These are phyloP conservation scores for Gastrophysa polygoni DNA, from an alignment of 2,888 invertebrate genomes.

Conservation along the genomic window DNA sequence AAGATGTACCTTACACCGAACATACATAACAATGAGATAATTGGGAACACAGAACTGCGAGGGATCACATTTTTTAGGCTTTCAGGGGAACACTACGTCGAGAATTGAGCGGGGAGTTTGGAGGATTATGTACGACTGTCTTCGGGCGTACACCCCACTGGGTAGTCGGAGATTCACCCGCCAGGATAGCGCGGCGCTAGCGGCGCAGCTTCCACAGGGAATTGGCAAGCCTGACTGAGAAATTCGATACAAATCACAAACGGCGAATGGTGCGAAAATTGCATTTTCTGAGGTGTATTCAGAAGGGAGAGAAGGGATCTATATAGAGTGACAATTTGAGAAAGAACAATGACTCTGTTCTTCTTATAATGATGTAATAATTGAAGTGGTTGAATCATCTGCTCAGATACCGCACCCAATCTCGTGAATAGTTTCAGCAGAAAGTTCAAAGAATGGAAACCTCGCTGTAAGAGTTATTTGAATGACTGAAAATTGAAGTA, in stretches of 20 bases:
- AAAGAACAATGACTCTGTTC: no score
- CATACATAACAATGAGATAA: constrained; percentile 37
- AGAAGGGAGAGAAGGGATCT: no score
- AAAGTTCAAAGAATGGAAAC: no score
- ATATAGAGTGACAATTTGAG: no score
- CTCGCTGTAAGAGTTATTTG: no score
- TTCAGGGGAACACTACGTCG: constrained; percentile 37
- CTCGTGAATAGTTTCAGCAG: no score
- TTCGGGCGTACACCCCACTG: constrained; percentile 36
- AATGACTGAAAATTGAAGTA: no score
- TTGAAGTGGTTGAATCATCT: no score
- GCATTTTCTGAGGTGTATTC: no score
- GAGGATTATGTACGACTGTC: constrained; percentile 46
- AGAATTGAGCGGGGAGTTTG: constrained; percentile 46
- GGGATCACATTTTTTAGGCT: constrained; percentile 45
- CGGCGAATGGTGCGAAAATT: no score
- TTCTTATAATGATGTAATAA: no score
- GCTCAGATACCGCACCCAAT: no score
- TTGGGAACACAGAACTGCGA: constrained; percentile 44
- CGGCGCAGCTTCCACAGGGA: constrained; percentile 41
- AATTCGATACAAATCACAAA: constrained; percentile 33
- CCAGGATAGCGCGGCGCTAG: constrained; percentile 47
- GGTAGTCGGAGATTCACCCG: constrained; percentile 47
- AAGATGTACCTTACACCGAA: constrained; percentile 36
- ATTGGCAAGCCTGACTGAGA: constrained; percentile 32